Conservation (phyloP, 2,888 invertebrate genomes). For the Mythimna albipuncta region DNA sequence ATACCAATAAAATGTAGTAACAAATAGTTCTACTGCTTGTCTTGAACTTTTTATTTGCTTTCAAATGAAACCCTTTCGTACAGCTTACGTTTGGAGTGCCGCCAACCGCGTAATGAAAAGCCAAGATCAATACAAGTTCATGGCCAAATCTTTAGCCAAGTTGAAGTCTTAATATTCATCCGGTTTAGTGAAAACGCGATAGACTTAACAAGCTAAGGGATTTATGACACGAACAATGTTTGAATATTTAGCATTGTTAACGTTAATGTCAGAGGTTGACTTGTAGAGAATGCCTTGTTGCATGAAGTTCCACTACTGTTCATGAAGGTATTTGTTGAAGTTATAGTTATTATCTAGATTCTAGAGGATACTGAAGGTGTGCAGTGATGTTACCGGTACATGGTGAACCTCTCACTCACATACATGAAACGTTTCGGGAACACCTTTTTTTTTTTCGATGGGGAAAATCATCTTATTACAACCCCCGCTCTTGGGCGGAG, state of each 20-base stretch:
- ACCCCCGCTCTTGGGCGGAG: no score
- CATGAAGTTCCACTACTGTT: no score
- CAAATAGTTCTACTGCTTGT: constrained; percentile 34
- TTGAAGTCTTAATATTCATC: constrained; percentile 47
- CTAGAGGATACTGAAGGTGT: no score
- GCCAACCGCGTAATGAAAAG: constrained; percentile 61
- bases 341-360: no score
- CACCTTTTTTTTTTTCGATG: no score
- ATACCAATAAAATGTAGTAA: constrained; percentile 44
- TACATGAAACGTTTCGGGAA: no score
- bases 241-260: neutral
- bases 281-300: no score
- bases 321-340: no score
- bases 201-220: neutral
- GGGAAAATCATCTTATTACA: no score
- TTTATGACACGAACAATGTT: constrained; percentile 1
- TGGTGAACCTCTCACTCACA: no score
- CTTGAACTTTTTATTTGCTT: constrained; percentile 37
- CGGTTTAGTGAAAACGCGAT: constrained; percentile 44
- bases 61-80: constrained; percentile 43
- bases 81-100: constrained; percentile 48
- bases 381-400: no score
- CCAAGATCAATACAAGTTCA: constrained; percentile 58
- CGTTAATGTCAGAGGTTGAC: no score
- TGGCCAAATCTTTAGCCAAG: constrained; percentile 53